phyloP scores from a whole-genome alignment of 2,888 invertebrate genomes.

The Abscondita cerata region DNA sequence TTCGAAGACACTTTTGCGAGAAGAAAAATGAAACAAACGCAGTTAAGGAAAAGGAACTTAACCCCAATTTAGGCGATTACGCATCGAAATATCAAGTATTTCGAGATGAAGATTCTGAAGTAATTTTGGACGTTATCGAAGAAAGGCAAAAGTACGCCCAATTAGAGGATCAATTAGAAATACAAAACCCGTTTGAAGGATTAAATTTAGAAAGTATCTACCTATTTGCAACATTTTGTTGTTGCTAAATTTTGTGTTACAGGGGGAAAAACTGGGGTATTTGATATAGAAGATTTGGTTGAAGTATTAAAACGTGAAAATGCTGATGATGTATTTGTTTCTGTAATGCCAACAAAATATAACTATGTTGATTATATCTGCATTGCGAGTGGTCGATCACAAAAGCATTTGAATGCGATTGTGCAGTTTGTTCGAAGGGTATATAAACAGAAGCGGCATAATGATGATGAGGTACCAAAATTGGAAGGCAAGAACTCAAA shows the following conservation, averaged over 20 bases:
- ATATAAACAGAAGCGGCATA: slow-evolving; percentile 73
- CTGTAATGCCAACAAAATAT: slow-evolving; percentile 73
- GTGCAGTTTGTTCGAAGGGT: slow-evolving; percentile 78
- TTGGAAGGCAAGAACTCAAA: slow-evolving; percentile 79
- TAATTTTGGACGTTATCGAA: slow-evolving; percentile 78
- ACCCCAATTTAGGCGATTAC: slow-evolving; percentile 45
- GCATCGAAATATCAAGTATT: slow-evolving; percentile 71
- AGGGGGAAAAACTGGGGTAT: slow-evolving; percentile 88
- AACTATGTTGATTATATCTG: slow-evolving; percentile 88
- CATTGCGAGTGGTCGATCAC: slow-evolving; percentile 77
- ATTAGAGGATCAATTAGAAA: slow-evolving; percentile 49
- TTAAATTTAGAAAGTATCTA: slow-evolving; percentile 66
- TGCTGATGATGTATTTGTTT: slow-evolving; percentile 81
- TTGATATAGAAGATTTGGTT: slow-evolving; percentile 86
- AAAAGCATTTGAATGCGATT: slow-evolving; percentile 75
- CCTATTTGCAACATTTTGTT: not conserved
- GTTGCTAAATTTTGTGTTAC: too few species aligned
- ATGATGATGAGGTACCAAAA: slow-evolving; percentile 71
- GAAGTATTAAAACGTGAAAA: slow-evolving; percentile 78
- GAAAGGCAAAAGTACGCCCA: slow-evolving; percentile 59
- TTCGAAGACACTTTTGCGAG: not conserved
- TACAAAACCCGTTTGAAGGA: slow-evolving; percentile 68
- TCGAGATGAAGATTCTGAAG: slow-evolving; percentile 71
- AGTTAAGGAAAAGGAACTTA: not conserved
- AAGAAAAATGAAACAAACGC: not conserved